These are phyloP conservation scores for Galleria mellonella DNA, from an alignment of 1,140 invertebrate species.

Conservation along the genomic window DNA sequence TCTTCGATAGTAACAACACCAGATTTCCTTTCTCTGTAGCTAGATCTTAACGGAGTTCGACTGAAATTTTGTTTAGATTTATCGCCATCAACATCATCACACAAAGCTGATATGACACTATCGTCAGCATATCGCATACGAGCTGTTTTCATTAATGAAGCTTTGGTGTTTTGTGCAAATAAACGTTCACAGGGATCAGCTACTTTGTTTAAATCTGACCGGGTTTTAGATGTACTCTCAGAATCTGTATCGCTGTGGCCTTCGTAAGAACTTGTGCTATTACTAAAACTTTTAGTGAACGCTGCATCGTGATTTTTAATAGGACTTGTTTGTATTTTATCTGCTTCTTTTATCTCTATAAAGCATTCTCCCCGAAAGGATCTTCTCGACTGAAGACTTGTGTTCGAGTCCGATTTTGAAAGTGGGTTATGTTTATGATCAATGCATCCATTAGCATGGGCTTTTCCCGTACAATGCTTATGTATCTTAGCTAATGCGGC, in stretches of 20 bases:
- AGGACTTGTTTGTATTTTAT: slow-evolving; percentile 26
- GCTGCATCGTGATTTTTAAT: slow-evolving; percentile 39
- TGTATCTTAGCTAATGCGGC: slow-evolving; percentile 77
- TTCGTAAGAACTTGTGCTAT: slow-evolving; percentile 74
- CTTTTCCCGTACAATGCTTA: slow-evolving; percentile 81
- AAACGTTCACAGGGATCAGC: slow-evolving; percentile 62
- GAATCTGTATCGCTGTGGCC: slow-evolving; percentile 76
- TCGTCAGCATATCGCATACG: slow-evolving; percentile 74
- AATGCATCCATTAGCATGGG: slow-evolving; percentile 78
- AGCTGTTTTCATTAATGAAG: slow-evolving; percentile 75
- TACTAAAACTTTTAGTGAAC: slow-evolving; percentile 64
- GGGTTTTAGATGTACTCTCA: slow-evolving; percentile 49
- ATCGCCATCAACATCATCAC: slow-evolving; percentile 60
- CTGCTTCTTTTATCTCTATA: slow-evolving; percentile 65
- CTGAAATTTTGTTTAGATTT: slow-evolving; percentile 51
- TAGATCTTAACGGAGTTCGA: slow-evolving; percentile 64
- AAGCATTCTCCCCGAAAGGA: slow-evolving; percentile 58
- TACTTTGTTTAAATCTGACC: slow-evolving; percentile 32
- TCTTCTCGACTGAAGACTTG: slow-evolving; percentile 61
- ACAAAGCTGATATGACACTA: slow-evolving; percentile 30
- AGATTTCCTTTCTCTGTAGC: slow-evolving; percentile 63
- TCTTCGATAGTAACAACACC: slow-evolving; percentile 62
- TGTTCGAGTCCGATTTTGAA: slow-evolving; percentile 61
- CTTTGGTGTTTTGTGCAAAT: slow-evolving; percentile 74
- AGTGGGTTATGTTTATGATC: slow-evolving; percentile 53